Percentiles rank a stretch among this genome's conserved stretches.
These are phyloP conservation scores for Nasonia longicornis DNA, from an alignment of 1,140 invertebrate species.

Conservation along the genomic window DNA sequence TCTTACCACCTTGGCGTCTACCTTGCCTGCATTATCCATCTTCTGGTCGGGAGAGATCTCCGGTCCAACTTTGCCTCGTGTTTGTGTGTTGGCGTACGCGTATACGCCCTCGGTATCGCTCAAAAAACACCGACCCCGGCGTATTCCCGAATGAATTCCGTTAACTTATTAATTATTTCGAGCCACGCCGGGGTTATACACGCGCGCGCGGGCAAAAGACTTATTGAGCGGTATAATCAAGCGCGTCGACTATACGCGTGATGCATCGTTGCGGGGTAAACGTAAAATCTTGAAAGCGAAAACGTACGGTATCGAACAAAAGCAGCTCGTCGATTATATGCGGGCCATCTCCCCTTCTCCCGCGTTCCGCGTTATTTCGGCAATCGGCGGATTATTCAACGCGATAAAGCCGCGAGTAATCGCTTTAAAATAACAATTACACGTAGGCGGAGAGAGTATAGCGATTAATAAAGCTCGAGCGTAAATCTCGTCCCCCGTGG, in stretches of 20 bases:
- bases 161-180: slow-evolving; percentile 2
- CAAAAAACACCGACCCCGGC: neutral
- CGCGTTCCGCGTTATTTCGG: too few relatives aligned
- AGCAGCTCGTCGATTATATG: too few relatives aligned
- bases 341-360: too few relatives aligned
- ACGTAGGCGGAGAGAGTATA: neutral
- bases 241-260: too few relatives aligned
- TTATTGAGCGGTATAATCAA: too few relatives aligned
- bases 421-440: slow-evolving; percentile 15
- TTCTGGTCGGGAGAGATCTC: neutral
- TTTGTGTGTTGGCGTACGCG: neutral
- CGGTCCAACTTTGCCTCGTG: neutral
- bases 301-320: too few relatives aligned
- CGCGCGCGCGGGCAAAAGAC: too few relatives aligned
- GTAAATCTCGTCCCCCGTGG: neutral
- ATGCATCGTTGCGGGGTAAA: too few relatives aligned
- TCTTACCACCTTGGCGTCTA: neutral
- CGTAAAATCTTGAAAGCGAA: too few relatives aligned
- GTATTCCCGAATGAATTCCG: neutral
- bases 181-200: too few relatives aligned
- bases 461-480: slow-evolving; percentile 2
- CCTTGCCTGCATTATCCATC: neutral
- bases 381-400: too few relatives aligned
- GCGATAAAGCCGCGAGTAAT: neutral
- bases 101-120: neutral